Percentiles rank a stretch among this genome's conserved stretches.
phyloP scores from a whole-genome alignment of 2,888 invertebrate genomes.

The Drosophila greeni region DNA sequence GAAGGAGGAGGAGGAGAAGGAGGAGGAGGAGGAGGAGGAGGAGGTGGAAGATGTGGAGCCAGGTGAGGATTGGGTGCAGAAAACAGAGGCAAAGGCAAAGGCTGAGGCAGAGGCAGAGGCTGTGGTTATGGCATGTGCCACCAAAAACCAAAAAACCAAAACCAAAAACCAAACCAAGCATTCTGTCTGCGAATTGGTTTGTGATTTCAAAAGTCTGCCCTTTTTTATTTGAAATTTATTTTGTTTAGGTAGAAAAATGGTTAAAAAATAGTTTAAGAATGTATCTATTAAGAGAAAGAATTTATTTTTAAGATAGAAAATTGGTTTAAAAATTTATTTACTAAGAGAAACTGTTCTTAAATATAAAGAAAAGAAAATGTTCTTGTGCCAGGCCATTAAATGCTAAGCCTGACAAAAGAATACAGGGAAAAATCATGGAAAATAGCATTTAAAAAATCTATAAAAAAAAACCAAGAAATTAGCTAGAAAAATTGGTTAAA shows the following conservation, averaged over 20 bases:
- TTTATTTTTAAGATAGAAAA: too few relatives aligned
- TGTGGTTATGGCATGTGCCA: slow-evolving; percentile 68
- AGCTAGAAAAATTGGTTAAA: too few relatives aligned
- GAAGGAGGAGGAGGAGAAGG: not conserved
- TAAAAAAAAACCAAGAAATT: too few relatives aligned
- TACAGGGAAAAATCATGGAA: too few relatives aligned
- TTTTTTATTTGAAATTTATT: too few relatives aligned
- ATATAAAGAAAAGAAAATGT: too few relatives aligned
- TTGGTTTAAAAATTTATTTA: not conserved
- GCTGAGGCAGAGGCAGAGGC: slow-evolving; percentile 27
- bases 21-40: slow-evolving; percentile 1
- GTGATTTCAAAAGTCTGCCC: not conserved
- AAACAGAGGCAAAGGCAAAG: slow-evolving; percentile 5
- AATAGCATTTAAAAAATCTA: too few relatives aligned
- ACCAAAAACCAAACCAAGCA: slow-evolving; percentile 35
- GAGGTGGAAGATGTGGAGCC: slow-evolving; percentile 8
- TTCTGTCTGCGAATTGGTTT: slow-evolving; percentile 14
- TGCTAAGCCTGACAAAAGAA: not conserved
- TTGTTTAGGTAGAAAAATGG: too few relatives aligned
- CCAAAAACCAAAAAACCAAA: slow-evolving; percentile 38
- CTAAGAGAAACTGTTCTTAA: not conserved
- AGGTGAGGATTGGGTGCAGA: slow-evolving; percentile 8
- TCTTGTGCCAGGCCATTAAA: too few relatives aligned
- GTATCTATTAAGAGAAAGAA: too few relatives aligned
- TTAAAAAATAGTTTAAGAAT: too few relatives aligned